Base-by-base conservation (phyloP, 2,797 vertebrate species). In the Xiphorhynchus erythropygius region DNA sequence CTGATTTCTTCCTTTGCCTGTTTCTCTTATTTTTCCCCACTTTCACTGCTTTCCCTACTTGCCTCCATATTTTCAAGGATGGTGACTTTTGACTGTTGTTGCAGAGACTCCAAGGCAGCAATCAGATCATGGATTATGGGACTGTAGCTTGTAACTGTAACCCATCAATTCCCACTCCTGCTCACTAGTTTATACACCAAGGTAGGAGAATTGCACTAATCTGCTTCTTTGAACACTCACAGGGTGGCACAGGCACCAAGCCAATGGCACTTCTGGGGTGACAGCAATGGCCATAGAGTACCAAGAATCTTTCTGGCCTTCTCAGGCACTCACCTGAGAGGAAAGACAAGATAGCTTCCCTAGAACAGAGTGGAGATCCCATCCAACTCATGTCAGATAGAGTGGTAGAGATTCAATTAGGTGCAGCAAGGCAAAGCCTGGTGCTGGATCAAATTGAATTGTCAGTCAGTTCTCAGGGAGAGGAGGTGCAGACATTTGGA, bases 41-140 rank as follows among this genome's bases (percentile, higher is more conserved):
- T 47, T 64, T 57, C 0, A 27, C 76, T 88, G 86, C 30, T 53
- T 24, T 93, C 35, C 49, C 16, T 78, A 19, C 53, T 71, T 84
- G 53, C 55, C 59, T 78, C 21, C 5, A 3, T 80, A 56, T 75
- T 92, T 92, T 94, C 67, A 89, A 70, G 67, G 25, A 84, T 84
- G 47, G 62, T 94, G 93, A 93, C 47, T 55, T 86, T 18, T 94
- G 81, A 46, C 71, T 97, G 16, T 93, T 92, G 65, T 97, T 96
- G 76, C 91, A 96, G 97, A 97, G 69, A 91, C 92, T 96, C 39
- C 90, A 81, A 89, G 90, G 82, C 93, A 97, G 33, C 46, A 63
- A 52, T 94, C 94, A 78, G 30, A 84, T 88, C 77, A 84, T 1
- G 84, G 95, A 87, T 95, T 90, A 96, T n/a, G 84, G 93, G 94